Conservation (phyloP, 2,888 invertebrate genomes). For the Ceratothoa steindachneri region DNA sequence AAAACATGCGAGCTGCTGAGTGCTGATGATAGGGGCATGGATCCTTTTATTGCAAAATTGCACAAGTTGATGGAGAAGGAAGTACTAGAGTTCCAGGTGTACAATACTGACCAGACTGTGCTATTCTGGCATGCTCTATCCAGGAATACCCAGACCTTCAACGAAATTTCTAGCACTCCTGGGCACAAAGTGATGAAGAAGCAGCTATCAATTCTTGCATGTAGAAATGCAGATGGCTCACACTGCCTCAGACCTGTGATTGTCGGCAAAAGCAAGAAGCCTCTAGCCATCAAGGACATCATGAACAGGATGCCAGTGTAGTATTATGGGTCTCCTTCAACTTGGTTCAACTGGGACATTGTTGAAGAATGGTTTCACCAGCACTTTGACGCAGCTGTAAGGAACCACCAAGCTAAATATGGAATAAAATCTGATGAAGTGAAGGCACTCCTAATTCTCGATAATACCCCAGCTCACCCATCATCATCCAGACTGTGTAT, state of each 20-base stretch:
- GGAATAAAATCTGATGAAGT: too few relatives aligned
- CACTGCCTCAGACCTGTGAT: slow-evolving; percentile 13
- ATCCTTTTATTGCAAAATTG: background rate
- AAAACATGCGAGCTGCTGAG: background rate
- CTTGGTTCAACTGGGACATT: too few relatives aligned
- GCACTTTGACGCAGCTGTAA: too few relatives aligned
- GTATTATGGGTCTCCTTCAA: too few relatives aligned
- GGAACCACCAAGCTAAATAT: too few relatives aligned
- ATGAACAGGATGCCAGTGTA: background rate
- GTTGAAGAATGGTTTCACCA: too few relatives aligned
- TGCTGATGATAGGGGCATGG: background rate
- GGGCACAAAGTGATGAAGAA: slow-evolving; percentile 21
- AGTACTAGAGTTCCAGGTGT: background rate
- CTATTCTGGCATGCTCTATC: slow-evolving; percentile 15
- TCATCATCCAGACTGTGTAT: too few relatives aligned
- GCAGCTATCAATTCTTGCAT: background rate
- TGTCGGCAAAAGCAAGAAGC: slow-evolving; percentile 3
- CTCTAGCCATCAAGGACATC: background rate
- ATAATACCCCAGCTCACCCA: too few relatives aligned
- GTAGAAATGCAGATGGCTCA: slow-evolving; percentile 16
- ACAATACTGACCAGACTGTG: slow-evolving; percentile 2
- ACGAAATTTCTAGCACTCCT: slow-evolving; percentile 1
- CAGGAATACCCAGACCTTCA: slow-evolving; percentile 8
- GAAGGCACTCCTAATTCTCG: too few relatives aligned
- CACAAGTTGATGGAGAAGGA: background rate